Percentiles rank a stretch among this genome's conserved stretches.
Conservation (phyloP, 2,888 invertebrate genomes). For the Orthosia gracilis region DNA sequence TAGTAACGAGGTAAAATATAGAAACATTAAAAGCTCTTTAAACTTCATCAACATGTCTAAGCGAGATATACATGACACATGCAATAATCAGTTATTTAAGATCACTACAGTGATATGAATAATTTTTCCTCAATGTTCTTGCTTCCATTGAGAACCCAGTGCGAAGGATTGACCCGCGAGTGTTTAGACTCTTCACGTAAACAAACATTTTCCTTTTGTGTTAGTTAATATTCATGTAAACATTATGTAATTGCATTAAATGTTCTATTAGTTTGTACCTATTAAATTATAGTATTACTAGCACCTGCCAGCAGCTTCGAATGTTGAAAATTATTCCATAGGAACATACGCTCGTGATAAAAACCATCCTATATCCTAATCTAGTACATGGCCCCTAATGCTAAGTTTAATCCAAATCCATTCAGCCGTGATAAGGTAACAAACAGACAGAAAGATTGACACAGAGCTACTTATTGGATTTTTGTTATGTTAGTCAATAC, state of each 20-base stretch:
- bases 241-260: constrained; percentile 18
- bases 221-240: constrained; percentile 18
- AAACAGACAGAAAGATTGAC: no score
- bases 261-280: background rate
- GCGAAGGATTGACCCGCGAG: constrained; percentile 29
- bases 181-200: background rate
- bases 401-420: no score
- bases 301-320: no score
- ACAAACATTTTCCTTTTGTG: constrained; percentile 46
- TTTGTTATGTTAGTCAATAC: no score
- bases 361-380: no score
- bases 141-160: constrained; percentile 3
- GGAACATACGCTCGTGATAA: no score
- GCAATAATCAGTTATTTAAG: constrained; percentile 26
- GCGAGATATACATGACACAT: background rate
- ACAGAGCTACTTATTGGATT: no score
- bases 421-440: no score
- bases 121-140: constrained; percentile 44
- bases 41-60: background rate
- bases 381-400: no score
- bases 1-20: background rate
- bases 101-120: constrained; percentile 6
- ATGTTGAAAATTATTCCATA: no score
- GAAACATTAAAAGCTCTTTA: background rate
- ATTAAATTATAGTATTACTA: no score